Evolutionary conservation across 1,140 invertebrate genomes (phyloP).

Genomic region (Mylabris phalerata): DNA sequence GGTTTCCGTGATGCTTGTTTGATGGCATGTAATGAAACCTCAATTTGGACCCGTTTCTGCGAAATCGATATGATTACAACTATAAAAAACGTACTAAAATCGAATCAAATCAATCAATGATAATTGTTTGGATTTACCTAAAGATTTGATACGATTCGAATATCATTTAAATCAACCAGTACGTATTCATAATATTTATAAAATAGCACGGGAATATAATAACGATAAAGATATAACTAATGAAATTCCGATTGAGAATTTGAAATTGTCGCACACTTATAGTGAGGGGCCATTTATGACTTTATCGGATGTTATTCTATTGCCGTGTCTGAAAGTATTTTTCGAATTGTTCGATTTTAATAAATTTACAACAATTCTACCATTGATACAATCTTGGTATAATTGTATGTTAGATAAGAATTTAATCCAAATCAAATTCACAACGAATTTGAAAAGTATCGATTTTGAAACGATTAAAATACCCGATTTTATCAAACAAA

Average conservation of each 20-base stretch:
- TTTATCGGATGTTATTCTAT: constrained; percentile 76
- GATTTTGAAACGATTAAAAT: constrained; percentile 24
- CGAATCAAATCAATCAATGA: constrained; percentile 15
- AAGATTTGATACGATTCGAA: constrained; percentile 69
- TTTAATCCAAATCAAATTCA: constrained; percentile 18
- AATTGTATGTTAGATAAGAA: constrained; percentile 41
- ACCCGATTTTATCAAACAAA: constrained; percentile 45
- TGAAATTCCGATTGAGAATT: constrained; percentile 45
- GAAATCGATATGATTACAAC: constrained; percentile 70
- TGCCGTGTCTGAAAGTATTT: constrained; percentile 63
- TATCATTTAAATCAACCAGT: constrained; percentile 79
- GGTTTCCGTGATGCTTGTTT: constrained; percentile 75
- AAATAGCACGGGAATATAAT: constrained; percentile 55
- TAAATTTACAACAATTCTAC: constrained; percentile 50
- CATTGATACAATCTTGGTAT: constrained; percentile 63
- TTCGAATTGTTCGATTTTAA: constrained; percentile 46
- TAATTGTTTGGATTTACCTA: constrained; percentile 44
- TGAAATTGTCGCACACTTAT: constrained; percentile 62
- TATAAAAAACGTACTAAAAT: constrained; percentile 40
- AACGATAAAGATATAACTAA: constrained; percentile 46
- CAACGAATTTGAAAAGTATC: neutral
- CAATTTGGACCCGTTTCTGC: constrained; percentile 88
- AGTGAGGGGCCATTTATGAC: constrained; percentile 79
- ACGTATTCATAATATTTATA: constrained; percentile 80
- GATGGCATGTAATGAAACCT: constrained; percentile 74